Conservation (phyloP, 2,888 invertebrate species). For the Noctua janthina region DNA sequence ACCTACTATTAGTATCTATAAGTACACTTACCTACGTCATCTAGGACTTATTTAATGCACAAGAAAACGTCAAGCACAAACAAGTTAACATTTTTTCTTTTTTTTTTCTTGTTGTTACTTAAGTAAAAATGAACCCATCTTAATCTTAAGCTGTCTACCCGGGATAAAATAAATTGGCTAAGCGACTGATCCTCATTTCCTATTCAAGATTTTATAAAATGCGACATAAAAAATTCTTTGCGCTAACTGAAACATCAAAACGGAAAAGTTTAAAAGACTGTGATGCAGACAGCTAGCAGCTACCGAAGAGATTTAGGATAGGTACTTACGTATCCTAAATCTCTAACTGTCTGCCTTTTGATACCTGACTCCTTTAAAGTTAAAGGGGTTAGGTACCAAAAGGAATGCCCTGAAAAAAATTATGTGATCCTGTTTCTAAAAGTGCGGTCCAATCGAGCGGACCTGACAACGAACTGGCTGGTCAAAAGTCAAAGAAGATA, state of each 20-base stretch:
- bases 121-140: slow-evolving; percentile 58
- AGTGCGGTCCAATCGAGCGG: neutral
- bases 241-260: slow-evolving; percentile 50
- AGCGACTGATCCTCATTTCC: slow-evolving; percentile 65
- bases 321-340: neutral
- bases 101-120: slow-evolving; percentile 48
- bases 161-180: slow-evolving; percentile 66
- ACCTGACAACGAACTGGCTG: too few relatives aligned
- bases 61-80: slow-evolving; percentile 34
- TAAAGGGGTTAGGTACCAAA: neutral
- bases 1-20: neutral
- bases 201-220: slow-evolving; percentile 65
- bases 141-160: slow-evolving; percentile 67
- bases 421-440: neutral
- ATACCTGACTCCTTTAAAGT: too few relatives aligned
- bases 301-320: neutral
- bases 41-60: neutral
- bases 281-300: neutral
- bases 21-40: neutral
- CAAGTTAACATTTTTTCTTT: slow-evolving; percentile 16
- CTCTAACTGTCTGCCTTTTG: too few relatives aligned
- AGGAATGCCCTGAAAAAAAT: neutral
- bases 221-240: slow-evolving; percentile 44
- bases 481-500: too few relatives aligned
- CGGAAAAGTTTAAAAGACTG: slow-evolving; percentile 28